A percentile compares a stretch with the other conserved stretches of the same genome.
phyloP scores from a whole-genome alignment of 2,113 vertebrate genomes.

The Saguinus imperator region DNA sequence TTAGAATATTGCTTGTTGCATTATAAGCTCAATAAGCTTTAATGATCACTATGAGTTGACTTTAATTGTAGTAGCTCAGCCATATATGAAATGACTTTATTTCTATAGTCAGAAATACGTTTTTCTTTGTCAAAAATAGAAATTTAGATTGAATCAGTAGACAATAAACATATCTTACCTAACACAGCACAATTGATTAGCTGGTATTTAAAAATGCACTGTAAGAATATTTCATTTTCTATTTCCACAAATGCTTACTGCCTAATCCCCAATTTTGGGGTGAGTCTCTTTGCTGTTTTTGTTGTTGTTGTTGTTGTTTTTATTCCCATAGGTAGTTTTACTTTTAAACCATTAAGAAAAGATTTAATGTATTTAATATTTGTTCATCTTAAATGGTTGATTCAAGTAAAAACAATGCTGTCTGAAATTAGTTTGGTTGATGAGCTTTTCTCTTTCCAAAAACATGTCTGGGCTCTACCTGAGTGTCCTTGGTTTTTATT shows the following conservation, averaged over 20 bases:
- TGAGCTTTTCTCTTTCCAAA: constrained; percentile 37
- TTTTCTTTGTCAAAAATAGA: not conserved
- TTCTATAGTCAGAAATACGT: not conserved
- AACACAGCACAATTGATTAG: not conserved
- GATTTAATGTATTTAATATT: not conserved
- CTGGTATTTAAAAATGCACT: not conserved
- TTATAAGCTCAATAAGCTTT: not conserved
- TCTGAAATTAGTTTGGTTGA: constrained; percentile 22
- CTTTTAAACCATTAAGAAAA: not conserved
- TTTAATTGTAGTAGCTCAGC: not conserved
- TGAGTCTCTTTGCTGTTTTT: not conserved
- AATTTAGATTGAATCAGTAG: not conserved
- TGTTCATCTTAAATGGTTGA: not conserved
- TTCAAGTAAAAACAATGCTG: constrained; percentile 21
- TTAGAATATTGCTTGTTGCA: not conserved
- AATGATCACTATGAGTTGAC: not conserved
- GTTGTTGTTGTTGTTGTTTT: not conserved
- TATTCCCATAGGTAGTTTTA: not conserved
- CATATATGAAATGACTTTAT: not conserved
- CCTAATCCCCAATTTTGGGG: not conserved
- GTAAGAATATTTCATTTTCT: not conserved
- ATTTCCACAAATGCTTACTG: not conserved
- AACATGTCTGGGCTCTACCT: not conserved
- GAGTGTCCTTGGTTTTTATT: constrained; percentile 42
- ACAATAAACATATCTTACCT: not conserved